A percentile compares a stretch with the other conserved stretches of the same genome.
These are phyloP conservation scores for Zaprionus africanus DNA, from an alignment of 1,140 invertebrate genomes.

Conservation along the genomic window DNA sequence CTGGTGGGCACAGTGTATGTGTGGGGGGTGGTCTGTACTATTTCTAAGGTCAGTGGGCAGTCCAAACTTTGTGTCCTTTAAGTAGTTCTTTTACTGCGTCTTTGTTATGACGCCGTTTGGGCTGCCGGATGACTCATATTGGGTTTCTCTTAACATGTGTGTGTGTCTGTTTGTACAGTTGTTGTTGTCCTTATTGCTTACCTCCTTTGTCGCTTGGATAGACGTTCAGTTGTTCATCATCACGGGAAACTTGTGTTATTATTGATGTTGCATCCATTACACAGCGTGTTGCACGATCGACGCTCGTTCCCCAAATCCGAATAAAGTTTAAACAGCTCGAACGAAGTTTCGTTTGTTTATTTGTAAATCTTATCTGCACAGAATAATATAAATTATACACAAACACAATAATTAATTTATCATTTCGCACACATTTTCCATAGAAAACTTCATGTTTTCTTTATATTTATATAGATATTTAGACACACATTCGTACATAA, in stretches of 20 bases:
- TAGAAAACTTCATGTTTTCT: constrained; percentile 66
- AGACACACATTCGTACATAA: constrained; percentile 36
- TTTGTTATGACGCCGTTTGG: constrained; percentile 73
- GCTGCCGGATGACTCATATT: constrained; percentile 62
- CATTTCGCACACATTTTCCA: constrained; percentile 56
- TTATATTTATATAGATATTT: constrained; percentile 54
- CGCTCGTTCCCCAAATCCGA: constrained; percentile 45
- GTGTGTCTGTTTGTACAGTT: constrained; percentile 11
- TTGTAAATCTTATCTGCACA: constrained; percentile 58
- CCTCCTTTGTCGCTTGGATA: constrained; percentile 96
- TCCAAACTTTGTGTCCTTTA: constrained; percentile 47
- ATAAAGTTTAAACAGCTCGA: constrained; percentile 34
- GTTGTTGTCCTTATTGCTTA: constrained; percentile 30
- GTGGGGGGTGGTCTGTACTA: constrained; percentile 20
- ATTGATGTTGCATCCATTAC: constrained; percentile 99
- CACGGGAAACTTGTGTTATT: constrained; percentile 98
- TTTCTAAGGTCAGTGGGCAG: constrained; percentile 40
- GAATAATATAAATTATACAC: constrained; percentile 44
- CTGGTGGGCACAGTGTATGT: neutral
- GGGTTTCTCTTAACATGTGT: constrained; percentile 26
- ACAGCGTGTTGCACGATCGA: constrained; percentile 54
- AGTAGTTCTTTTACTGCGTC: constrained; percentile 72
- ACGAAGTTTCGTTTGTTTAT: constrained; percentile 30
- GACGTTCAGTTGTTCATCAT: constrained; percentile 97
- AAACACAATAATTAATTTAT: constrained; percentile 62